These are phyloP conservation scores for Oncorhynchus masou DNA, from an alignment of 2,113 vertebrate genomes.

Conservation along the genomic window DNA sequence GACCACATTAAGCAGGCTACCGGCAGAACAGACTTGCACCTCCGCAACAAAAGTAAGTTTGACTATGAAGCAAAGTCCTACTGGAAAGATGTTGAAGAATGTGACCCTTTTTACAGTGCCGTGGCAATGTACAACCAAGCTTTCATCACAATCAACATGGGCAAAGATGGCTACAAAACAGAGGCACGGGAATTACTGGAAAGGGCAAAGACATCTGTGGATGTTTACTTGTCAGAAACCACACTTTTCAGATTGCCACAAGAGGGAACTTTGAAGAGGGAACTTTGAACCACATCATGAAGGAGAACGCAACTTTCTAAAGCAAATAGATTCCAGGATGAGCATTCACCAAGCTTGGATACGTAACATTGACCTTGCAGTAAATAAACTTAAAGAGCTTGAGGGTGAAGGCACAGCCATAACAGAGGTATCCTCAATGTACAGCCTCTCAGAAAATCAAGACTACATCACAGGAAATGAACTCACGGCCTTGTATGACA, in stretches of 20 bases:
- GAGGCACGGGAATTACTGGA: slow-evolving; percentile 23
- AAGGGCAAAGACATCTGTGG: slow-evolving; percentile 16
- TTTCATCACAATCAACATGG: slow-evolving; percentile 41
- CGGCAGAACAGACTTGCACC: slow-evolving; percentile 31
- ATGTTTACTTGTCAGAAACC: slow-evolving; percentile 13
- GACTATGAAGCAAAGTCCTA: slow-evolving; percentile 23
- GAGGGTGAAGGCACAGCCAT: background rate
- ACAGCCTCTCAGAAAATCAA: slow-evolving; percentile 11
- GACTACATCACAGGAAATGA: no score
- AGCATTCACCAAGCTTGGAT: slow-evolving; percentile 26
- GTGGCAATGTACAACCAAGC: slow-evolving; percentile 36
- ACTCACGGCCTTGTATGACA: no score
- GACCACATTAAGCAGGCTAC: slow-evolving; percentile 35
- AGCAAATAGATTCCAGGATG: slow-evolving; percentile 32
- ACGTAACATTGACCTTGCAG: slow-evolving; percentile 2
- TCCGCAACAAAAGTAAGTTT: slow-evolving; percentile 1
- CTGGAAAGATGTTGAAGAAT: slow-evolving; percentile 20
- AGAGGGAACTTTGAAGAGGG: background rate
- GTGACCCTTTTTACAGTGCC: slow-evolving; percentile 20
- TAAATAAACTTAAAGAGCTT: slow-evolving; percentile 1
- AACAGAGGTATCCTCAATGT: slow-evolving; percentile 16
- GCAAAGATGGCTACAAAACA: slow-evolving; percentile 18
- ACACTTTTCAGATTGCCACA: background rate
- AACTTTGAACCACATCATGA: slow-evolving; percentile 4
- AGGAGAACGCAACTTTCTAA: slow-evolving; percentile 19